A percentile compares a stretch with the other conserved stretches of the same genome.
phyloP scores from a whole-genome alignment of 2,113 vertebrate genomes.

The Neogale vison region DNA sequence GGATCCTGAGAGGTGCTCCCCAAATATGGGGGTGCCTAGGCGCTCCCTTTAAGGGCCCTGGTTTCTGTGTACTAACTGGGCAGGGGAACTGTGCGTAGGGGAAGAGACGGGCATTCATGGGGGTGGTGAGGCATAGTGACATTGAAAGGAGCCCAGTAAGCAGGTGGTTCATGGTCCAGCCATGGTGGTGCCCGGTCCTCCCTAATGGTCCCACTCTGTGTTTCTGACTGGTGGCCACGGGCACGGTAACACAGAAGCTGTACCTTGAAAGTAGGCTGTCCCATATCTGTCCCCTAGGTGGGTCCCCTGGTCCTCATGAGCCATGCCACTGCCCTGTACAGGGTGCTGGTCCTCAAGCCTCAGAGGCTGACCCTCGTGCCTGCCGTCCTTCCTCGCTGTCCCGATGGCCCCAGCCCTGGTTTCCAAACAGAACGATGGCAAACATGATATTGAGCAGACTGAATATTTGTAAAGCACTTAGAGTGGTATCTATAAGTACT shows the following conservation, averaged over 20 bases:
- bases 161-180: background rate
- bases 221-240: slow-evolving; percentile 88
- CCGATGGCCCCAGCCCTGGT: background rate
- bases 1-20: background rate
- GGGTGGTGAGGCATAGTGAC: background rate
- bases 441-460: background rate
- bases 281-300: slow-evolving; percentile 92
- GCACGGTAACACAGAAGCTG: slow-evolving; percentile 93
- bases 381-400: background rate
- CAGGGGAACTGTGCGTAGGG: rapidly evolving
- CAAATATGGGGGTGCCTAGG: background rate
- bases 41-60: background rate
- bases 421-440: background rate
- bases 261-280: slow-evolving; percentile 95
- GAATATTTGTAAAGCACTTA: background rate
- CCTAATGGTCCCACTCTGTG: slow-evolving; percentile 84
- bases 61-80: background rate
- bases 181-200: background rate
- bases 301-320: slow-evolving; percentile 86
- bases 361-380: slow-evolving; percentile 76
- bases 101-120: background rate
- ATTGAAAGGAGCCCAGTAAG: background rate
- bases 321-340: slow-evolving; percentile 72
- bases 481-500: no score
- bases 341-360: slow-evolving; percentile 75